phyloP scores from a whole-genome alignment of 1,140 invertebrate genomes.

The Bilobella aurantiaca region DNA sequence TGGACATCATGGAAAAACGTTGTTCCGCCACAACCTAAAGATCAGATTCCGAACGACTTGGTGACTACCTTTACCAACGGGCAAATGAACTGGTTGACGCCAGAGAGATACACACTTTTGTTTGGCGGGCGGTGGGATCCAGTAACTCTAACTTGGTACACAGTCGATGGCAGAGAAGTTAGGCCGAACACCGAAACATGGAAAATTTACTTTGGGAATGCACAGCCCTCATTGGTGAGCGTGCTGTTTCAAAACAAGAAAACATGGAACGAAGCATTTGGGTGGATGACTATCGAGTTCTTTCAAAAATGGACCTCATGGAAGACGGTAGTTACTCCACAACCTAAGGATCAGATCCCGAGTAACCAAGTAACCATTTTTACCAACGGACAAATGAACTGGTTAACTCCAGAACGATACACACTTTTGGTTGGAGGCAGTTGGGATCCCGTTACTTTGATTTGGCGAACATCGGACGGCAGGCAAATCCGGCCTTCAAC shows the following conservation, averaged over 20 bases:
- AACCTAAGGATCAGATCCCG: not conserved
- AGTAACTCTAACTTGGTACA: not conserved
- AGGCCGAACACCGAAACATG: not conserved
- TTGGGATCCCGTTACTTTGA: not conserved
- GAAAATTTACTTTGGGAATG: slow-evolving; percentile 6
- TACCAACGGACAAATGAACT: not conserved
- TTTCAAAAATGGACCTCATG: not conserved
- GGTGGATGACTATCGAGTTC: slow-evolving; percentile 8
- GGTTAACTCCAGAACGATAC: not conserved
- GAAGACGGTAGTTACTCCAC: not conserved
- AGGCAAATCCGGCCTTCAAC: slow-evolving; percentile 1
- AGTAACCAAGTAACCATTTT: not conserved
- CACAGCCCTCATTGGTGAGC: not conserved
- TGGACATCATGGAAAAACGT: too few species aligned
- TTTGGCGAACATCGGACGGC: not conserved
- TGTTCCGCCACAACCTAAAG: too few species aligned
- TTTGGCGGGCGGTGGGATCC: slow-evolving; percentile 4
- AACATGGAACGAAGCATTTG: not conserved
- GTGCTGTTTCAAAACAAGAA: not conserved
- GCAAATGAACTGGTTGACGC: slow-evolving; percentile 1
- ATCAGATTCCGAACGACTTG: too few species aligned
- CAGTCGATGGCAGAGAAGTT: slow-evolving; percentile 2
- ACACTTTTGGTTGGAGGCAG: not conserved
- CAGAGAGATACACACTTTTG: not conserved
- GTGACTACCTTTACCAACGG: slow-evolving; percentile 1